Conservation (phyloP, 2,888 invertebrate genomes). For the Drosophila multiciliata region DNA sequence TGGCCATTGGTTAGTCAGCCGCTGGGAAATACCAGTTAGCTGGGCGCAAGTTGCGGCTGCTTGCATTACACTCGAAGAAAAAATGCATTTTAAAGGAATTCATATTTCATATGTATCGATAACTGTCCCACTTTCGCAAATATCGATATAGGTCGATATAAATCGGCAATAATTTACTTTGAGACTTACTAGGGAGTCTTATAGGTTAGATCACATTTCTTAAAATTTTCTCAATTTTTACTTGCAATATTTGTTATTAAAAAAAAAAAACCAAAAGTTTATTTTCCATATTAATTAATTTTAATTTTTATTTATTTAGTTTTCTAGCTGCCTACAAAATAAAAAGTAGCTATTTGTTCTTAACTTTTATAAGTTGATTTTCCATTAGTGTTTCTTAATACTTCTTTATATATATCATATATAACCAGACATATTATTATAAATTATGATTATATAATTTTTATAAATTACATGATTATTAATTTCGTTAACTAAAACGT, state of each 20-base stretch:
- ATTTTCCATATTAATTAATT: no score
- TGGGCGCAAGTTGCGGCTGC: constrained; percentile 44
- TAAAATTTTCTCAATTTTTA: not conserved
- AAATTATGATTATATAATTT: rapidly evolving
- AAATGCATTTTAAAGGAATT: not conserved
- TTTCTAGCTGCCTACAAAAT: no score
- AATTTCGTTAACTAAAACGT: not conserved
- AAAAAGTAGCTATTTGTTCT: no score
- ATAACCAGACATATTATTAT: not conserved
- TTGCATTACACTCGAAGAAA: constrained; percentile 9
- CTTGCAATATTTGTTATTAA: not conserved
- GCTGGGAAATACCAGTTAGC: constrained; percentile 75
- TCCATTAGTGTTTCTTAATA: not conserved
- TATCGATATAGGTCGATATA: not conserved
- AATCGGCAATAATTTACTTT: not conserved
- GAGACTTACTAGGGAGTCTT: no score
- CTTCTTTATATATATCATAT: not conserved
- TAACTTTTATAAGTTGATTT: not conserved
- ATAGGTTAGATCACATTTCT: no score
- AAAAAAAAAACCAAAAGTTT: no score
- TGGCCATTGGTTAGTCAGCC: constrained; percentile 70
- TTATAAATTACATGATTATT: no score
- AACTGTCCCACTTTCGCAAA: not conserved
- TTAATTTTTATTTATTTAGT: no score
- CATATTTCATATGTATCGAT: not conserved